Conservation (phyloP, 1,140 invertebrate species). For the Tribolium castaneum region DNA sequence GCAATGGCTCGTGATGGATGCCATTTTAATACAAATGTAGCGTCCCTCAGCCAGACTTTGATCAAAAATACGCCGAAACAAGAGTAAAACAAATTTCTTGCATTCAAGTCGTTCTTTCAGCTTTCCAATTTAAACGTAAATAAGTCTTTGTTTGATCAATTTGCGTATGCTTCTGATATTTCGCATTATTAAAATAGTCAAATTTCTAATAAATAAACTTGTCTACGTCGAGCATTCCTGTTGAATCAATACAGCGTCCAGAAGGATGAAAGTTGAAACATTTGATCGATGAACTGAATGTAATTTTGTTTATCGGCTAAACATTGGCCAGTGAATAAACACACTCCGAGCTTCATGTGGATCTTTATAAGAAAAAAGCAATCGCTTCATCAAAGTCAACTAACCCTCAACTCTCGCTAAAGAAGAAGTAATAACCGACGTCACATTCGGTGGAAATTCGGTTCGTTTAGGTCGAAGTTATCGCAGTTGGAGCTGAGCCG, state of each 20-base stretch:
- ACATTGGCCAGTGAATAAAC: conserved; percentile 33
- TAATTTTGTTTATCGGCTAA: conserved; percentile 35
- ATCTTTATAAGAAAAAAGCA: conserved; percentile 14
- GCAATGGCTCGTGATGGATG: not conserved
- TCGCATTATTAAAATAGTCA: not conserved
- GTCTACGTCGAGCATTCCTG: not conserved
- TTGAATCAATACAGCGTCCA: conserved; percentile 13
- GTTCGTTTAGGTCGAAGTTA: not conserved
- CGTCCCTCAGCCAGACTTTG: not conserved
- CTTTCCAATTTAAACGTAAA: conserved; percentile 18
- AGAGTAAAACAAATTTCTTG: not conserved
- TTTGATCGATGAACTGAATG: conserved; percentile 33
- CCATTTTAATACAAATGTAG: not conserved
- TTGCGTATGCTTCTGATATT: not conserved
- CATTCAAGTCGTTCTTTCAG: not conserved
- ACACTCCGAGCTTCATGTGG: not conserved
- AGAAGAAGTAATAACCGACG: conserved; percentile 17
- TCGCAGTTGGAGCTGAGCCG: not conserved
- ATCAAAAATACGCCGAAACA: not conserved
- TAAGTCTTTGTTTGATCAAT: conserved; percentile 23
- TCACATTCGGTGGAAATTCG: not conserved
- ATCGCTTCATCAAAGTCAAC: conserved; percentile 31
- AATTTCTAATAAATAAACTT: conserved; percentile 26
- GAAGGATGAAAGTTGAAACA: conserved; percentile 28
- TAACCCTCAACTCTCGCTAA: not conserved